Base-by-base conservation (phyloP, 2,797 vertebrate species). In the Tinamus major region DNA sequence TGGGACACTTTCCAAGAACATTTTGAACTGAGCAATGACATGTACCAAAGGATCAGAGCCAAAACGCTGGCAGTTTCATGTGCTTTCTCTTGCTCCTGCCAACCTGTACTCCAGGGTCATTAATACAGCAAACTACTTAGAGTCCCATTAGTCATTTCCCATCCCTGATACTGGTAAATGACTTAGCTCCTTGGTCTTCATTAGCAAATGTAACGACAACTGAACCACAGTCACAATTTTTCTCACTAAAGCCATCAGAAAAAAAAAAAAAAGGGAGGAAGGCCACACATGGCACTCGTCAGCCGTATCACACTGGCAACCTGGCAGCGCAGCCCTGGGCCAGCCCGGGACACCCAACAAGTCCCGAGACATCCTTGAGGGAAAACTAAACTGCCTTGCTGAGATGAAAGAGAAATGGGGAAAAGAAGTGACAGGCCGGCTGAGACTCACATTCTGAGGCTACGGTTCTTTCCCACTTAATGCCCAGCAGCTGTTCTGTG, bases 11-110 rank as follows among this genome's bases (percentile, higher is more conserved):
- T 86, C 93, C 94, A 90, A 91, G 91, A 92, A 95, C 94, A 95
- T 94, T 87, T 93, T 94, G 94, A 95, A 95, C 92, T 53, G 42
- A 92, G 85, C 61, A 92, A 27, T 94, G 94, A 95, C 92, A 92
- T 78, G 80, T 91, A 92, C 71, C 58, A 75, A 37, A 83, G 80
- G 62, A 91, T 56, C 4, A 3, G 41, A 82, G 92, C 92, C 96
- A 96, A 85, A 90, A 93, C 75, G 12, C 83, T 91, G 75, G 80
- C 63, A 41, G 71, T 75, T 93, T 92, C 90, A 87, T 91, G 90
- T 94, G 72, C 82, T 93, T 95, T 93, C 75, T 35, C 69, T 75
- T 85, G 15, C 83, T 91, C 31, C 80, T 94, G 93, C 85, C 96
- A 96, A 79, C 71, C 62, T 58, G 44, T 89, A 58, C 58, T 90